Percentiles rank a stretch among this genome's conserved stretches.
Conservation (phyloP, 2,113 vertebrate genomes). For the Tenrec ecaudatus region DNA sequence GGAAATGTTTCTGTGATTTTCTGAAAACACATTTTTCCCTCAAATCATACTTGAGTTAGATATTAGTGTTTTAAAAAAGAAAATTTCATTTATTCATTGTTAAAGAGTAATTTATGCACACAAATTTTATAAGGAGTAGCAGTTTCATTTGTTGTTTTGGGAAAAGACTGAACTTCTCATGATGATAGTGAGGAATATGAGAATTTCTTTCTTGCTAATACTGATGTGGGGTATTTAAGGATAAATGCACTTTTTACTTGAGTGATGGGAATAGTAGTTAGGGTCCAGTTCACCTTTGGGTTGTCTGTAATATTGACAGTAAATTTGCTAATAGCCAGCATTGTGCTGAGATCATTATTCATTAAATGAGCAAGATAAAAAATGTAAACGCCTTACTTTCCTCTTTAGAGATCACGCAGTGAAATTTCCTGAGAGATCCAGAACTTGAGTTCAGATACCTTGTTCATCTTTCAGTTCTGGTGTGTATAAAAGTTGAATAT, state of each 20-base stretch:
- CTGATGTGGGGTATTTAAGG: background rate
- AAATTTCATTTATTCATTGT: background rate
- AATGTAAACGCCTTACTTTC: conserved; percentile 48
- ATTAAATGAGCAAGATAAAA: conserved; percentile 42
- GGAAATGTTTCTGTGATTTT: too few species aligned
- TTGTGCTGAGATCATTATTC: conserved; percentile 20
- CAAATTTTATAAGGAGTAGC: conserved; percentile 13
- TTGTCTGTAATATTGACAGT: conserved; percentile 10
- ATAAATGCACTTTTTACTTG: conserved; percentile 30
- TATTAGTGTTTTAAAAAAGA: conserved; percentile 53
- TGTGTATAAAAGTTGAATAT: conserved; percentile 84
- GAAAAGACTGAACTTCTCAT: conserved; percentile 9
- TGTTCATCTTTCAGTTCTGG: conserved; percentile 98
- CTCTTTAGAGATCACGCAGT: conserved; percentile 93
- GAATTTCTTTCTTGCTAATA: background rate
- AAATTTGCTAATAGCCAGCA: background rate
- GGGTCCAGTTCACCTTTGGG: background rate
- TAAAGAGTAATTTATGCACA: background rate
- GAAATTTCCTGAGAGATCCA: conserved; percentile 97
- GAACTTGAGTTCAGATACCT: conserved; percentile 97
- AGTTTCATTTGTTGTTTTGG: conserved; percentile 48
- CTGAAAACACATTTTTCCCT: too few species aligned
- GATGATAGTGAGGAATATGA: background rate
- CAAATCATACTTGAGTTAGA: conserved; percentile 4
- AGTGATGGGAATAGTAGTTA: background rate